phyloP scores from a whole-genome alignment of 1,140 invertebrate species.

The Oreohelix idahoensis region DNA sequence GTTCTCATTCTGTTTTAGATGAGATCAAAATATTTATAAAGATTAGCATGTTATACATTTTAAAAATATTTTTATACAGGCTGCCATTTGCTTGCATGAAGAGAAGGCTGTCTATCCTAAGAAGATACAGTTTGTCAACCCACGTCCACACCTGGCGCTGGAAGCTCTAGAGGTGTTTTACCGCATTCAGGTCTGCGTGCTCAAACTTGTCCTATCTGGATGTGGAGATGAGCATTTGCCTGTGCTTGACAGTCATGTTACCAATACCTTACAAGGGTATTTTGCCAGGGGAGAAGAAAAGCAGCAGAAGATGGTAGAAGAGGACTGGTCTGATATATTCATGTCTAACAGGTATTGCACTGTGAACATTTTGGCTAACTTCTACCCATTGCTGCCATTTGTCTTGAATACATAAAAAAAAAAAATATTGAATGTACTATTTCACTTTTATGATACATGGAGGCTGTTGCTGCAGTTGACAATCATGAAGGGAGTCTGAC shows the following conservation, averaged over 20 bases:
- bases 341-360: no score
- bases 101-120: slow-evolving; percentile 88
- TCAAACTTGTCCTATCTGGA: slow-evolving; percentile 86
- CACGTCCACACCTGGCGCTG: slow-evolving; percentile 86
- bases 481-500: no score
- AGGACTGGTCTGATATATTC: background rate
- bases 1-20: no score
- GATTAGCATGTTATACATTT: background rate
- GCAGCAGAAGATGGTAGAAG: slow-evolving; percentile 55
- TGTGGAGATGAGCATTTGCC: slow-evolving; percentile 71
- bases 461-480: no score
- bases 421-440: no score
- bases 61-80: slow-evolving; percentile 67
- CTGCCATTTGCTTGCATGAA: slow-evolving; percentile 83
- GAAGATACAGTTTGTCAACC: slow-evolving; percentile 85
- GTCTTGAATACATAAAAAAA: no score
- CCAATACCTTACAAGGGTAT: slow-evolving; percentile 68
- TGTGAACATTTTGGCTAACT: no score
- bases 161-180: slow-evolving; percentile 87
- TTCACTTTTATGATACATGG: no score
- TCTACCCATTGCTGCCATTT: no score
- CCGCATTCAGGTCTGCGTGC: slow-evolving; percentile 83
- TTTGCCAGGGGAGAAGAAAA: slow-evolving; percentile 71
- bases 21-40: no score
- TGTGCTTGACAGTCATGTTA: slow-evolving; percentile 67